phyloP scores from a whole-genome alignment of 35 echinoderm and acorn worm genomes.

The Apostichopus japonicus region DNA sequence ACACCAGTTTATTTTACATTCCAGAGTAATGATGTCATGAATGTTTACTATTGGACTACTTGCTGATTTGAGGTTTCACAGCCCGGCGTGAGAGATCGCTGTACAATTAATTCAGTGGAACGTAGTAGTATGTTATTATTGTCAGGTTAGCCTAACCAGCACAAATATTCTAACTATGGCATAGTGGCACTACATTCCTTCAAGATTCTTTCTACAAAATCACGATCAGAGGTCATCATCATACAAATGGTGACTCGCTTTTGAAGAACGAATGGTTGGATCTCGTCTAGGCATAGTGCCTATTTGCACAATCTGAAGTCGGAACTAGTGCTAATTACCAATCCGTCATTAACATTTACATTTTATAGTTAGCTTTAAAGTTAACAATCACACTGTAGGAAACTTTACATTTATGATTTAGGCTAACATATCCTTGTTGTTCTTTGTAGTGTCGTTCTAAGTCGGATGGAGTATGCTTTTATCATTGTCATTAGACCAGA shows the following conservation, averaged over 20 bases:
- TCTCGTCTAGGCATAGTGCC: not conserved
- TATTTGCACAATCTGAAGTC: not conserved
- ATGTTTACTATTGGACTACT: constrained; percentile 50
- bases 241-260: not conserved
- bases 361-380: too few relatives aligned
- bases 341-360: too few relatives aligned
- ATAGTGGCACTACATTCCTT: constrained; percentile 2
- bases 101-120: not conserved
- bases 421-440: too few relatives aligned
- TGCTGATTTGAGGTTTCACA: constrained; percentile 18
- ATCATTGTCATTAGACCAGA: too few relatives aligned
- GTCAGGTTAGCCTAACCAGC: not conserved
- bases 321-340: too few relatives aligned
- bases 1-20: constrained; percentile 3
- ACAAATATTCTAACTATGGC: constrained; percentile 14
- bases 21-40: constrained; percentile 50
- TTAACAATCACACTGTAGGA: too few relatives aligned
- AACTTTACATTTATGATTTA: too few relatives aligned
- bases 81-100: not conserved
- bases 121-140: not conserved
- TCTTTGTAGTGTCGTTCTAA: too few relatives aligned
- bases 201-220: not conserved
- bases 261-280: not conserved
- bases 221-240: not conserved
- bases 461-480: too few relatives aligned